phyloP scores from a whole-genome alignment of 53 echinoderm and acorn worm genomes.

The Paracentrotus lividus region DNA sequence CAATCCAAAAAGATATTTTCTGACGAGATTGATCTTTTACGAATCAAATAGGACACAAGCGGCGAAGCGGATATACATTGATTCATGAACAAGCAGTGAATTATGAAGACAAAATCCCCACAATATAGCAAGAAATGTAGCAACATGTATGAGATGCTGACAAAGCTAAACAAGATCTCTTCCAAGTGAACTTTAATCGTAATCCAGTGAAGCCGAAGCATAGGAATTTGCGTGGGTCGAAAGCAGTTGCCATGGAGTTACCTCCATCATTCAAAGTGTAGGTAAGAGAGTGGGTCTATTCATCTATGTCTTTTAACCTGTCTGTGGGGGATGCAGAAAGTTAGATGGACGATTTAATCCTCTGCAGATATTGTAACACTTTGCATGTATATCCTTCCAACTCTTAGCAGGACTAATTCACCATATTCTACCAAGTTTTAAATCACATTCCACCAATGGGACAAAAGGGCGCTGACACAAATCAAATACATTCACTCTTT shows the following conservation, averaged over 20 bases:
- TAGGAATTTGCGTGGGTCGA: slow-evolving; percentile 35
- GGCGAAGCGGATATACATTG: background rate
- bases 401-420: no score
- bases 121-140: background rate
- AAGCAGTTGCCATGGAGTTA: slow-evolving; percentile 19
- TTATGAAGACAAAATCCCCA: background rate
- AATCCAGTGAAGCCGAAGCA: background rate
- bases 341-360: background rate
- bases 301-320: background rate
- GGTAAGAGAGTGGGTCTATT: background rate
- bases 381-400: no score
- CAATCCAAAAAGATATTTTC: background rate
- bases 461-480: no score
- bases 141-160: background rate
- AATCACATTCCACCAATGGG: no score
- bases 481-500: no score
- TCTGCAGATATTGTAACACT: no score
- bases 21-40: no score
- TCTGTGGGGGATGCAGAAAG: background rate
- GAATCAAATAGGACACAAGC: background rate
- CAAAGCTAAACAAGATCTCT: background rate
- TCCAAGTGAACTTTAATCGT: slow-evolving; percentile 22
- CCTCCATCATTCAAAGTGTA: background rate
- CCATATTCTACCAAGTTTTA: no score
- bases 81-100: background rate